A percentile compares a stretch with the other conserved stretches of the same genome.
These are phyloP conservation scores for Drosophila peninsularis DNA, from an alignment of 2,888 invertebrate species.

Conservation along the genomic window DNA sequence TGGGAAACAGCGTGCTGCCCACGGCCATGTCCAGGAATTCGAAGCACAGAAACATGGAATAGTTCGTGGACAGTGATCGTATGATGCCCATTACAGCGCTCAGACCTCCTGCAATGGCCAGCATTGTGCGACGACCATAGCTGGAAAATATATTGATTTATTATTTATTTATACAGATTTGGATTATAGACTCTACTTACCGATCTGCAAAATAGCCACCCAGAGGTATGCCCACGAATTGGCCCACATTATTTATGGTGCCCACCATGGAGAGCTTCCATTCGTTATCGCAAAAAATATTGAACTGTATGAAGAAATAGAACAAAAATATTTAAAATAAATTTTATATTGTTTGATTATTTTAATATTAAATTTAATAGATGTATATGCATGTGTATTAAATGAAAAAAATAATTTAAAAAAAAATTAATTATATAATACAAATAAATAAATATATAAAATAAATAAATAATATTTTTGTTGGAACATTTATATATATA, in stretches of 20 bases:
- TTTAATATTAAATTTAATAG: neutral
- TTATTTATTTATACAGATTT: neutral
- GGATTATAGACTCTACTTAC: constrained; percentile 53
- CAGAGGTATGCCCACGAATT: constrained; percentile 89
- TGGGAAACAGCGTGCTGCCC: constrained; percentile 89
- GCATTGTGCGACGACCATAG: constrained; percentile 87
- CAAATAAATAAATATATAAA: neutral
- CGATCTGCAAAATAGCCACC: constrained; percentile 88
- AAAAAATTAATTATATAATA: neutral
- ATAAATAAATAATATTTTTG: too few species aligned
- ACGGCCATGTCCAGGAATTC: constrained; percentile 90
- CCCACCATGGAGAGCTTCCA: constrained; percentile 91
- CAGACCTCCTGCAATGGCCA: constrained; percentile 86
- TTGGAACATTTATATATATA: neutral
- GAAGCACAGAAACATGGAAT: constrained; percentile 88
- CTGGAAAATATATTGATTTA: constrained; percentile 49
- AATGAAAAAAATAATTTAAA: neutral
- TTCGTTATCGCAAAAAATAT: constrained; percentile 82
- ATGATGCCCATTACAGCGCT: constrained; percentile 89
- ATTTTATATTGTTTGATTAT: neutral
- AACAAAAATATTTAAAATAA: neutral
- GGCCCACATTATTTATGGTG: constrained; percentile 90
- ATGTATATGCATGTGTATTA: neutral
- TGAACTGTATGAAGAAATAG: constrained; percentile 61
- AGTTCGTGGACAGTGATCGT: constrained; percentile 89